Base-by-base conservation (phyloP, 2,888 invertebrate genomes). In the Cheilosia urbana region DNA sequence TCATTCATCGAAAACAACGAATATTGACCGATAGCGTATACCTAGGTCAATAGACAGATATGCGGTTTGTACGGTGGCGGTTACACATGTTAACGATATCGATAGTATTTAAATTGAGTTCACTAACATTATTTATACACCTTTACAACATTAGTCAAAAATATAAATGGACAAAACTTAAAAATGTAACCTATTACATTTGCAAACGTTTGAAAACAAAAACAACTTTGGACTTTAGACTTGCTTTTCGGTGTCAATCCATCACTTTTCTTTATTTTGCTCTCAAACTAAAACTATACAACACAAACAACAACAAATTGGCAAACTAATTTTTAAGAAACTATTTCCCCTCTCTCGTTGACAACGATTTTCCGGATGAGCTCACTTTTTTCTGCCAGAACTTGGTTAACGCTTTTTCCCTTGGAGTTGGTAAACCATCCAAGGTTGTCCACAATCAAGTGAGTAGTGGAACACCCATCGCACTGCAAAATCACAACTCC, bases 401-500 rank as follows among this genome's bases (percentile, higher is more conserved):
- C 87, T 78, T 91, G 88, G 60, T 91, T 90, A 63, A 91, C 89
- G 19, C 89, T 88, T 75, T 89, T 90, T 7, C 89, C 89, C 45
- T 90, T 89, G 21, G 88, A 89, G 30, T 90, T 89, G 17, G 90
- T 88, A 75, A 91, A 91, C 87, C 91, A 89, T 5, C 91, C 91
- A 2, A 91, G 88, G 69, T 91, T 91, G 63, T 91, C 91, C 69
- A 89, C 89, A 65, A 91, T 91, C 60, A 91, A 87, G 85, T 91
- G 91, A 79, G 91, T 90, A 3, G 91, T 90, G 27, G 90, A 90
- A 88, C 91, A 91, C 21, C 91, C 91, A 88, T 91, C 91, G 79
- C 91, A 91, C 73, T 91, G 91, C 0, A 91, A 88, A 55, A 91
- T 91, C 1, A 91, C 91, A 7, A 91, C 90, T 2, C 91, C 91